Base-by-base conservation (phyloP, 1,140 invertebrate genomes). In the Theocolax elegans region DNA sequence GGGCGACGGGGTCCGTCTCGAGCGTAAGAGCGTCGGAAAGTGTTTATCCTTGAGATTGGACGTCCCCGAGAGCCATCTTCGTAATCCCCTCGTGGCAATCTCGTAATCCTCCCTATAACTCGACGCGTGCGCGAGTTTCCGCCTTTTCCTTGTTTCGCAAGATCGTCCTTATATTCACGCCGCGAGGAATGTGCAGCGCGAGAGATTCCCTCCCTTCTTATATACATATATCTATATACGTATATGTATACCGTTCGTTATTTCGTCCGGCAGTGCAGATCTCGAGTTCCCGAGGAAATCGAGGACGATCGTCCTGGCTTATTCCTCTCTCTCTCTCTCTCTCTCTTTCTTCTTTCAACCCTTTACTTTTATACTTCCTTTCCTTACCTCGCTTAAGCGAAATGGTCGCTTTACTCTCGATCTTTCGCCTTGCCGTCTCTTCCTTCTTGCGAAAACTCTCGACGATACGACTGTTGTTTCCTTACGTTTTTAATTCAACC, bases 41-140 rank as follows among this genome's bases (percentile, higher is more conserved):
- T 84, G 83, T 85, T 84, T 85, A 85, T 85, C 81, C 83, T 83
- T 76, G 80, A 85, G 83, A 84, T 85, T 85, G 82, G 83, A 84
- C 83, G 81, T 84, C 76, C 79, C 65, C 77, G 65, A 73, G 79
- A 83, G 80, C 80, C 81, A 83, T 85, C 81, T 77, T 82, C 77
- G 82, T 85, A 84, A 85, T 85, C 82, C 81, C 82, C 77, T 77
- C 77, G 80, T 79, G 80, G 83, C 83, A 84, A 85, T 85, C 83
- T 84, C 82, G 83, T 84, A 84, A 84, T 84, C 82, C 80, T 77
- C 75, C 78, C 74, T 84, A 85, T 85, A 85, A 84, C 81, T 85
- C 78, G 72, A 62, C 63, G 76, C 72, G 68, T 53, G 72, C 68
- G 51, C 62, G 53, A 65, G 58, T 64, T 70, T 51, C 62, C 42